Evolutionary conservation across 2,797 vertebrate species (phyloP).

Genomic region (Hylomyscus alleni): DNA sequence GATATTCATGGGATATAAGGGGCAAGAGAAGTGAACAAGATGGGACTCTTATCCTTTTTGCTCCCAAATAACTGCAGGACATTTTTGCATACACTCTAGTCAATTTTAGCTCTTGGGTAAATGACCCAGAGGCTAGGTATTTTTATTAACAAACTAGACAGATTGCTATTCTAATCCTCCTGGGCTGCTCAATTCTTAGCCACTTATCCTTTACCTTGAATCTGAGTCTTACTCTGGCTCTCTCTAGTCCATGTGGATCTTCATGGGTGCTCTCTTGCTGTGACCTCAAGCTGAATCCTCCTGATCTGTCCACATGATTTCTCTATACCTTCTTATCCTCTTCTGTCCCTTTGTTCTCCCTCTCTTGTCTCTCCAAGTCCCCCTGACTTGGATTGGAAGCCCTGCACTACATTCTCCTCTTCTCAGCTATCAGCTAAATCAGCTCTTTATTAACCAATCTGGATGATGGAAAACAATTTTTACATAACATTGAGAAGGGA

Average conservation of each 20-base stretch:
- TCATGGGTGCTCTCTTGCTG: neutral
- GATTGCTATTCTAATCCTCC: neutral
- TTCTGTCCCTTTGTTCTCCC: neutral
- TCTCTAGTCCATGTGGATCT: neutral
- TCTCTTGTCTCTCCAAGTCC: neutral
- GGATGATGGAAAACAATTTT: neutral
- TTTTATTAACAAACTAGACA: neutral
- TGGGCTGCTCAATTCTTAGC: neutral
- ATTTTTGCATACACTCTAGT: neutral
- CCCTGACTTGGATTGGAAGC: neutral
- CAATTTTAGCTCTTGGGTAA: neutral
- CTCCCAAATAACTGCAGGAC: neutral
- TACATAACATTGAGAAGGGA: neutral
- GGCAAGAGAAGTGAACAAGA: neutral
- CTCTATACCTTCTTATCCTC: neutral
- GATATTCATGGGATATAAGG: neutral
- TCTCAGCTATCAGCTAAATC: neutral
- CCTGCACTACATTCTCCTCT: neutral
- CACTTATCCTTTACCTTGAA: neutral
- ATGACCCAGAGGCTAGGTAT: neutral
- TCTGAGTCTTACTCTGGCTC: neutral
- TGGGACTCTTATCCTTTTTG: neutral
- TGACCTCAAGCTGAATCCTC: neutral
- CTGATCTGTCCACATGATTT: neutral
- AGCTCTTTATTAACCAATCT: neutral